Evolutionary conservation across 2,888 invertebrate genomes (phyloP).

Genomic region (Globia sparganii): DNA sequence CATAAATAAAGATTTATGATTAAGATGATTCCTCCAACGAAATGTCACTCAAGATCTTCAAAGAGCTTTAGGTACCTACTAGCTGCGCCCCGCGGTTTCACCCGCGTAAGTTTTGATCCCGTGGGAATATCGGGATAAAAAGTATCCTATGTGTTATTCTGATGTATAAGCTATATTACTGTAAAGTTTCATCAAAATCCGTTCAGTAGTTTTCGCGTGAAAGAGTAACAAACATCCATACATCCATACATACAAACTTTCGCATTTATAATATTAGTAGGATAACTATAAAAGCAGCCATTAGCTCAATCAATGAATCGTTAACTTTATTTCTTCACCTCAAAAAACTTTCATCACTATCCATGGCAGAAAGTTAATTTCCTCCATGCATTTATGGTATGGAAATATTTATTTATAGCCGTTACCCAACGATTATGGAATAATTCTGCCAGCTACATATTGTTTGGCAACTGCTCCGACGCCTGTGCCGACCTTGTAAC

Average conservation of each 20-base stretch:
- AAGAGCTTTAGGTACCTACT: not conserved
- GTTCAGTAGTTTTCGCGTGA: too few relatives aligned
- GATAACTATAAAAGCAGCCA: not conserved
- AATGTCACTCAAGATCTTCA: not conserved
- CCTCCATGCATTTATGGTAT: conserved; percentile 23
- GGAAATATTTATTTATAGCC: conserved; percentile 50
- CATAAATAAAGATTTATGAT: too few relatives aligned
- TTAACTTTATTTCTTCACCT: not conserved
- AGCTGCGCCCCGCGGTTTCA: too few relatives aligned
- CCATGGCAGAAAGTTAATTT: conserved; percentile 49
- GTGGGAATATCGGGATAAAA: too few relatives aligned
- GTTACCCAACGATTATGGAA: conserved; percentile 58
- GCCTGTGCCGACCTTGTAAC: conserved; percentile 62
- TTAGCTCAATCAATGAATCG: not conserved
- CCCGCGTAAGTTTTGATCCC: too few relatives aligned
- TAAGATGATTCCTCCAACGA: not conserved
- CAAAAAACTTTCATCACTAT: not conserved
- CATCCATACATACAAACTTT: too few relatives aligned
- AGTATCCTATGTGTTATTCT: too few relatives aligned
- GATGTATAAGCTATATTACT: too few relatives aligned
- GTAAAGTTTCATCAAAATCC: too few relatives aligned
- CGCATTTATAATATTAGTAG: too few relatives aligned
- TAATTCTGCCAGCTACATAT: conserved; percentile 57
- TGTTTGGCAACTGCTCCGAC: conserved; percentile 59
- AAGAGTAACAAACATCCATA: too few relatives aligned